Evolutionary conservation across 2,888 invertebrate species (phyloP).

Genomic region (Bursaphelenchus okinawaensis): DNA sequence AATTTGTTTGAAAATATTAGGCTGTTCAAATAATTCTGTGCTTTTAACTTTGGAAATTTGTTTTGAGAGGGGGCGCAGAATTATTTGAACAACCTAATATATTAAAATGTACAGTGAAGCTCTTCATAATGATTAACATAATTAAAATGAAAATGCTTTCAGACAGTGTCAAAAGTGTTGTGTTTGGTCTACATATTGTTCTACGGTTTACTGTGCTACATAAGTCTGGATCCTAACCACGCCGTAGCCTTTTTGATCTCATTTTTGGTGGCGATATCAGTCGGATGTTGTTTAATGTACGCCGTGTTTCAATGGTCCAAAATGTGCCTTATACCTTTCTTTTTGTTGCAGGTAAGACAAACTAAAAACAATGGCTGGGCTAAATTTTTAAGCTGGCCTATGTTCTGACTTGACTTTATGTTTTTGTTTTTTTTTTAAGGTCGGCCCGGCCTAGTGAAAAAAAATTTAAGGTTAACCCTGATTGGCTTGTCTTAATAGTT

Average conservation of each 20-base stretch:
- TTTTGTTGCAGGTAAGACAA: constrained; percentile 42
- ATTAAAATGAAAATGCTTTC: no score
- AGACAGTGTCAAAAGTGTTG: constrained; percentile 43
- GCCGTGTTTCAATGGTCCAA: constrained; percentile 47
- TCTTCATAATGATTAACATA: no score
- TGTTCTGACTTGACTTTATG: no score
- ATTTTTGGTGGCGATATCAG: constrained; percentile 37
- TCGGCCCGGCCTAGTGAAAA: no score
- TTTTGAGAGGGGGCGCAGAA: no score
- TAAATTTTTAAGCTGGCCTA: no score
- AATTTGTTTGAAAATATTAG: no score
- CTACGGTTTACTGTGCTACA: constrained; percentile 32
- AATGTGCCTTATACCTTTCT: constrained; percentile 49
- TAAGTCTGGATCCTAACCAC: constrained; percentile 39
- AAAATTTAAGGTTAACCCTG: no score
- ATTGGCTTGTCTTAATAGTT: no score
- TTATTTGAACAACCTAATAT: no score
- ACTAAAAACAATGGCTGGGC: constrained; percentile 7
- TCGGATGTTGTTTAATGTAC: constrained; percentile 38
- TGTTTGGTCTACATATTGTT: constrained; percentile 34
- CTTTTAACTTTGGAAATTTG: neutral
- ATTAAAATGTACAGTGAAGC: neutral
- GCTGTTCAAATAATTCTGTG: neutral
- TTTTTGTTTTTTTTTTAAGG: no score
- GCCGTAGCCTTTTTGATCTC: constrained; percentile 43